Evolutionary conservation across 2,888 invertebrate species (phyloP).

Genomic region (Camptogramma bilineatum): DNA sequence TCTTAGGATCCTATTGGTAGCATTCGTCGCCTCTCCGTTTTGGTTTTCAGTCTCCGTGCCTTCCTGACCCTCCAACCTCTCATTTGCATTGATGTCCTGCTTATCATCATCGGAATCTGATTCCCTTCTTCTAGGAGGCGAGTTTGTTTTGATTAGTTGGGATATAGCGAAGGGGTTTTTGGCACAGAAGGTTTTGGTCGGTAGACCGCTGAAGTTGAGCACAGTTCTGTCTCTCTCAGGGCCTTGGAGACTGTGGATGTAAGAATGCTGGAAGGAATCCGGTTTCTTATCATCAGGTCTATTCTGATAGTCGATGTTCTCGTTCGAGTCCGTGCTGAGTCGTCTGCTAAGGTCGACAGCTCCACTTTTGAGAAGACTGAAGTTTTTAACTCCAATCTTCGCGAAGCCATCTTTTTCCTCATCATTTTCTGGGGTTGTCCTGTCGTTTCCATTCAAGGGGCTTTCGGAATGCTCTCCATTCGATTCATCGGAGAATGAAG

Average conservation of each 20-base stretch:
- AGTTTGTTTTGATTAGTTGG: conserved; percentile 83
- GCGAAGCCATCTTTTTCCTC: conserved; percentile 65
- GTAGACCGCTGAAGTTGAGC: conserved; percentile 80
- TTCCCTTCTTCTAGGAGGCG: conserved; percentile 82
- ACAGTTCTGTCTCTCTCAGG: conserved; percentile 73
- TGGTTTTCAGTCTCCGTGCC: conserved; percentile 68
- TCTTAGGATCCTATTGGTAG: conserved; percentile 87
- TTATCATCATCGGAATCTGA: conserved; percentile 82
- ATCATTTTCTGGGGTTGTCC: conserved; percentile 71
- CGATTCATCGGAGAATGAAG: conserved; percentile 80
- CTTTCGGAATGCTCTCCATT: conserved; percentile 73
- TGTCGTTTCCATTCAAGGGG: conserved; percentile 74
- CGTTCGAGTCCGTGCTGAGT: conserved; percentile 82
- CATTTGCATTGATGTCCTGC: conserved; percentile 80
- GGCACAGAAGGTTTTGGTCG: conserved; percentile 83
- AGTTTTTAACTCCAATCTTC: conserved; percentile 82
- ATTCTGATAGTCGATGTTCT: conserved; percentile 82
- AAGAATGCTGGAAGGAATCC: conserved; percentile 80
- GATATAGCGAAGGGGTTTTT: conserved; percentile 86
- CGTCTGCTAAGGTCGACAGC: conserved; percentile 82
- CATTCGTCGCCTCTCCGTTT: conserved; percentile 75
- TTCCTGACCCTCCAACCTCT: conserved; percentile 73
- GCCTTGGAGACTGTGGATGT: conserved; percentile 80
- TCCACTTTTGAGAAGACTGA: conserved; percentile 77
- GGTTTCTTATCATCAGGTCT: conserved; percentile 75